Conservation (phyloP, 2,113 vertebrate species). For the Martes martes region DNA sequence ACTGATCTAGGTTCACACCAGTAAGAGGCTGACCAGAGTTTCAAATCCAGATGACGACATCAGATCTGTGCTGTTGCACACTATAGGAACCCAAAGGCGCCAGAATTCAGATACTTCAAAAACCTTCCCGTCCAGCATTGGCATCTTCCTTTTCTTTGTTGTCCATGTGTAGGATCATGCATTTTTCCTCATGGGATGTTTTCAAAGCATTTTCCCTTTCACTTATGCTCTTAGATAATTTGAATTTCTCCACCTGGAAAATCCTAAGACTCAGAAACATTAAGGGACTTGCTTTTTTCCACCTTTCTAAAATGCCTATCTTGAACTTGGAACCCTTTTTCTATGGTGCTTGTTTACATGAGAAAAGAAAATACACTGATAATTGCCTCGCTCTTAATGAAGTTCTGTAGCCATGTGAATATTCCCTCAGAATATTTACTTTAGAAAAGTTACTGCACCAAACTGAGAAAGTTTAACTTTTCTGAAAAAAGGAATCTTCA, state of each 20-base stretch:
- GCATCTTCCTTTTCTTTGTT: neutral
- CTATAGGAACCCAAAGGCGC: neutral
- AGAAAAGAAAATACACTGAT: neutral
- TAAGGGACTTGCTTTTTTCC: neutral
- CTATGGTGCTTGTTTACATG: neutral
- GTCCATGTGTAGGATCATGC: neutral
- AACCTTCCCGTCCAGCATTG: neutral
- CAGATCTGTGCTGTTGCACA: neutral
- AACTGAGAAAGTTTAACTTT: neutral
- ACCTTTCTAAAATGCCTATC: no score
- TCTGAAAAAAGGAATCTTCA: neutral
- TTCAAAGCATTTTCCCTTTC: neutral
- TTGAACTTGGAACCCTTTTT: neutral
- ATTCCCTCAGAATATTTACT: neutral
- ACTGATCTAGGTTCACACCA: no score
- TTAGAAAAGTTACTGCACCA: neutral
- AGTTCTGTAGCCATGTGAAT: neutral
- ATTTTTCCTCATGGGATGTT: neutral
- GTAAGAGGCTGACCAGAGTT: neutral
- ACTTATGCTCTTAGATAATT: neutral
- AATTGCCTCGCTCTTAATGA: neutral
- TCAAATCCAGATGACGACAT: neutral
- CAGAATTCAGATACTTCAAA: fast-evolving
- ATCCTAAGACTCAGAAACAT: neutral
- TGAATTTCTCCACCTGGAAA: neutral